Percentiles rank a stretch among this genome's conserved stretches.
Evolutionary conservation across 2,888 invertebrate genomes (phyloP).

Genomic region (Geophilus truncorum): DNA sequence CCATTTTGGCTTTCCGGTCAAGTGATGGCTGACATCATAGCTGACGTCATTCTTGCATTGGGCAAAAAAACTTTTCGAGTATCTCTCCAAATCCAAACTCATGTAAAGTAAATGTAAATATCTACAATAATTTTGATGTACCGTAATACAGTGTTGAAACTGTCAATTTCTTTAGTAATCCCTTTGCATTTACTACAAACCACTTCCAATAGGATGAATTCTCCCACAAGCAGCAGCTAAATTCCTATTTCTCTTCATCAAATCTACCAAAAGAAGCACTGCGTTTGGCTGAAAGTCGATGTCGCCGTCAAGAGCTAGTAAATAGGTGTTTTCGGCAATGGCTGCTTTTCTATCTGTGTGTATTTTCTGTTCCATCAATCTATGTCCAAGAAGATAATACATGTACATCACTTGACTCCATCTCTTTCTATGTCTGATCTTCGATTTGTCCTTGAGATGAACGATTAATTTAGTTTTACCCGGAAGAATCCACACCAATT

Average conservation of each 20-base stretch:
- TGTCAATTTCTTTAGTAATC: no score
- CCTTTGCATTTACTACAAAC: no score
- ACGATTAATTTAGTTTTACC: conserved; percentile 97
- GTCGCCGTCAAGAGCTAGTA: conserved; percentile 93
- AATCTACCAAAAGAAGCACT: conserved; percentile 86
- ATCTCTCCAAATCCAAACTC: no score
- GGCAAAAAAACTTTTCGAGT: no score
- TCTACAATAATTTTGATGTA: no score
- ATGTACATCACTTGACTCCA: conserved; percentile 99
- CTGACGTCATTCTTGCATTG: no score
- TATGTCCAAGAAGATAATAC: conserved; percentile 95
- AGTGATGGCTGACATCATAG: no score
- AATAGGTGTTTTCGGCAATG: conserved; percentile 92
- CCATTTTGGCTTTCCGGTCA: no score
- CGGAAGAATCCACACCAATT: conserved; percentile 88
- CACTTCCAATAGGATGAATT: conserved; percentile 91
- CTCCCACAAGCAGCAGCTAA: conserved; percentile 96
- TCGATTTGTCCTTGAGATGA: conserved; percentile 94
- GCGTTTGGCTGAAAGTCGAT: conserved; percentile 97
- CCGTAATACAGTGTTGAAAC: no score
- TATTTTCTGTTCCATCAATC: conserved; percentile 88
- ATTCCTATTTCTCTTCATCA: conserved; percentile 97
- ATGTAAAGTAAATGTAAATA: no score
- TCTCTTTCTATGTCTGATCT: conserved; percentile 94
- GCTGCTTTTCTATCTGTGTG: conserved; percentile 88